Conservation (phyloP, 1,140 invertebrate genomes). For the Aleiodes sp. region DNA sequence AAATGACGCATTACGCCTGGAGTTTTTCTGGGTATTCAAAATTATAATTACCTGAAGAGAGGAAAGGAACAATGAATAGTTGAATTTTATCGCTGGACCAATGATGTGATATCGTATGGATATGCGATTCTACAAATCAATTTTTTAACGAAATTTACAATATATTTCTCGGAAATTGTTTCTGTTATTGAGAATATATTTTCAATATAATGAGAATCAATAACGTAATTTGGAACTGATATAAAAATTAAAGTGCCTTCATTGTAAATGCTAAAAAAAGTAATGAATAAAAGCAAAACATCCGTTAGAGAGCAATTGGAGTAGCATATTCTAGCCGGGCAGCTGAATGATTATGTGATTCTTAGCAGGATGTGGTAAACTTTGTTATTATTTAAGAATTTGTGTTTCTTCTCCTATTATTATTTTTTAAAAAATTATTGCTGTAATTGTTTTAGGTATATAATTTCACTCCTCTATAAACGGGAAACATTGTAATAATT, state of each 20-base stretch:
- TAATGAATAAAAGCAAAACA: neutral
- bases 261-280: too few species aligned
- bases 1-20: neutral
- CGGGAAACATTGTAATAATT: neutral
- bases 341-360: conserved; percentile 51
- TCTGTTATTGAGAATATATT: neutral
- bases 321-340: neutral
- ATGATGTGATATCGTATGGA: neutral
- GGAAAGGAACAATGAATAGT: neutral
- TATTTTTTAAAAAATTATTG: conserved; percentile 52
- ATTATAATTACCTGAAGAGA: neutral
- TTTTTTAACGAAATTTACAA: neutral
- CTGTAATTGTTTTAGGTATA: conserved; percentile 51
- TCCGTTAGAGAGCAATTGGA: neutral
- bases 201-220: neutral
- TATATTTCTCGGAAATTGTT: neutral
- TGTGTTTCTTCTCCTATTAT: conserved; percentile 54
- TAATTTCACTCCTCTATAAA: conserved; percentile 32
- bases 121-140: neutral
- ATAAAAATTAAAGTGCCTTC: conserved; percentile 16
- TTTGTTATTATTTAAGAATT: conserved; percentile 62
- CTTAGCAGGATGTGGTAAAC: conserved; percentile 56
- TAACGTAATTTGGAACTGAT: neutral
- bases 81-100: neutral
- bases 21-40: neutral